phyloP scores from a whole-genome alignment of 2,888 invertebrate genomes.

The Chloromyia formosa region DNA sequence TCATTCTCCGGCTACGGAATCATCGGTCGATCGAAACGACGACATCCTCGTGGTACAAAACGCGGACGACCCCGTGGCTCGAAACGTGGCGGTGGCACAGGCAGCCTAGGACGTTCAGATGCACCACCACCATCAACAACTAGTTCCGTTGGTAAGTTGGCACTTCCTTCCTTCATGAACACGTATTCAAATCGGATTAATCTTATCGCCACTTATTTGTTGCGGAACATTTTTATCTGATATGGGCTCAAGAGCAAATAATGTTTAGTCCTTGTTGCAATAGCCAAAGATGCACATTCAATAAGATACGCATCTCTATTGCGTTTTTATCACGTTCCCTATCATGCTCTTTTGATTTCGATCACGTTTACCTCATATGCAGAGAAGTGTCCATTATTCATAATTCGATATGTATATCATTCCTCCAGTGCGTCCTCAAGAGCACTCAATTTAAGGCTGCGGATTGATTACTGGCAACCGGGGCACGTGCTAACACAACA shows the following conservation, averaged over 20 bases:
- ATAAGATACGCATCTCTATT: conserved; percentile 43
- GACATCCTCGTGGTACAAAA: conserved; percentile 69
- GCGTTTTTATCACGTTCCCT: conserved; percentile 47
- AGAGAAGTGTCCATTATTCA: not conserved
- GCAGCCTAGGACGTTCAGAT: conserved; percentile 58
- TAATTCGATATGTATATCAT: conserved; percentile 9
- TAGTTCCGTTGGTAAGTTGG: conserved; percentile 52
- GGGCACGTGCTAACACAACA: conserved; percentile 37
- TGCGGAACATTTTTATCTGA: conserved; percentile 47
- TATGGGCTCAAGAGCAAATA: conserved; percentile 9
- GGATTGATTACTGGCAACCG: conserved; percentile 10
- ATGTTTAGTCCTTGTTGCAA: conserved; percentile 4
- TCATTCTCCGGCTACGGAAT: conserved; percentile 58
- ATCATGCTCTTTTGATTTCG: conserved; percentile 8
- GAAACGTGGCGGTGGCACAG: conserved; percentile 68
- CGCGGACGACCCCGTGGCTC: conserved; percentile 81
- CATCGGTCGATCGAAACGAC: conserved; percentile 60
- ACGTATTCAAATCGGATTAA: conserved; percentile 43
- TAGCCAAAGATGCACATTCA: not conserved
- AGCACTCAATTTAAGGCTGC: conserved; percentile 31
- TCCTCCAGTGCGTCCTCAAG: conserved; percentile 21
- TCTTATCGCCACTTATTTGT: conserved; percentile 48
- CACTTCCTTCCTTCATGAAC: conserved; percentile 37
- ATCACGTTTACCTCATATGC: conserved; percentile 36
- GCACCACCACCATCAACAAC: conserved; percentile 47